A percentile compares a stretch with the other conserved stretches of the same genome.
These are phyloP conservation scores for Pyrrhosoma nymphula DNA, from an alignment of 2,888 invertebrate species.

Conservation along the genomic window DNA sequence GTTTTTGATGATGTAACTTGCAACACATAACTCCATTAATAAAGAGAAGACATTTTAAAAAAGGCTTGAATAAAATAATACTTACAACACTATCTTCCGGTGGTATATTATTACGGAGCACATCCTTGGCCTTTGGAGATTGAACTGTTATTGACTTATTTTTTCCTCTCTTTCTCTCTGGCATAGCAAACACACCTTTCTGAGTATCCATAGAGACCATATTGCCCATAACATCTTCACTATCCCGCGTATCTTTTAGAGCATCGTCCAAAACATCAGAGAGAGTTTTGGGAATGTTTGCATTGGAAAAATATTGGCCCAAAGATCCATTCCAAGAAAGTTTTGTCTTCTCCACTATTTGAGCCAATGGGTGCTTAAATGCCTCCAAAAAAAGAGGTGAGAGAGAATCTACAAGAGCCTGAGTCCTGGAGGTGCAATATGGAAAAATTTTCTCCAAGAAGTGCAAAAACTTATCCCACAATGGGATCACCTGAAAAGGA, in stretches of 20 bases:
- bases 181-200: background rate
- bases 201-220: background rate
- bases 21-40: too few species aligned
- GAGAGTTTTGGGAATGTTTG: background rate
- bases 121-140: background rate
- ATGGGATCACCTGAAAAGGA: background rate
- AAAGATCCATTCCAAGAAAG: constrained; percentile 5
- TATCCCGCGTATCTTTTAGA: background rate
- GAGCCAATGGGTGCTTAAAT: background rate
- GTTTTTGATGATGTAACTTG: too few species aligned
- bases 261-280: constrained; percentile 16
- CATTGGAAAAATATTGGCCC: background rate
- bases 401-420: background rate
- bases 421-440: background rate
- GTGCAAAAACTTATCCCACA: constrained; percentile 49
- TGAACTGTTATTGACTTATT: background rate
- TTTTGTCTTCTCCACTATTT: constrained; percentile 40
- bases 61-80: background rate
- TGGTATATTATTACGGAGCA: background rate
- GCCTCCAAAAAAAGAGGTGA: constrained; percentile 15
- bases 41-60: too few species aligned
- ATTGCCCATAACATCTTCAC: background rate
- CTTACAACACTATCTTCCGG: background rate
- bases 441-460: background rate
- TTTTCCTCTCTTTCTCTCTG: background rate